Percentiles rank a stretch among this genome's conserved stretches.
Evolutionary conservation across 30 jellyfish, hydroid and myxozoan genomes (phyloP).

Genomic region (Nemopilema nomurai): DNA sequence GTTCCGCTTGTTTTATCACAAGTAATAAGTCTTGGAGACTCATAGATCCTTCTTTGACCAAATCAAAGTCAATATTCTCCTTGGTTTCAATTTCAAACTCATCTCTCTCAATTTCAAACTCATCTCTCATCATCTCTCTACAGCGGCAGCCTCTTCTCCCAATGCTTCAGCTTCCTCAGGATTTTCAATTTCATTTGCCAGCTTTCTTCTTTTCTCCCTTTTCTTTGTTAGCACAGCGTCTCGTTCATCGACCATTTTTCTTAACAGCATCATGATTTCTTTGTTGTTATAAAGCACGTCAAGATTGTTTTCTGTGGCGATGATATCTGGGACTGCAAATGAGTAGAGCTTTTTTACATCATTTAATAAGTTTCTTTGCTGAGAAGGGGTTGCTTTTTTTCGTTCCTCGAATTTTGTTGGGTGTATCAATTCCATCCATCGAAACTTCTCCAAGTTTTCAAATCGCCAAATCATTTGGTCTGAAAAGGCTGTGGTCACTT

Average conservation of each 20-base stretch:
- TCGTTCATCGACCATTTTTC: not conserved
- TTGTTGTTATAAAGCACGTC: not conserved
- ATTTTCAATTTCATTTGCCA: not conserved
- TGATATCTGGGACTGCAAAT: not conserved
- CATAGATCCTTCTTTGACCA: not conserved
- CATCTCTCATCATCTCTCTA: no score
- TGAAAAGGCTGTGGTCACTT: not conserved
- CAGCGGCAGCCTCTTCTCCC: not conserved
- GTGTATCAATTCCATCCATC: slow-evolving; percentile 36
- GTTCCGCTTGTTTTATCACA: slow-evolving; percentile 1
- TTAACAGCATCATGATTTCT: not conserved
- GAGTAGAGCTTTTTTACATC: not conserved
- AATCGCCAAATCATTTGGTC: slow-evolving; percentile 12
- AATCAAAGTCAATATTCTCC: not conserved
- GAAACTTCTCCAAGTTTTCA: not conserved
- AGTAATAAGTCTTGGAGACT: not conserved
- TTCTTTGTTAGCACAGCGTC: not conserved
- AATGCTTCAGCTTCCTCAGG: not conserved
- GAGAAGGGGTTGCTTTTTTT: not conserved
- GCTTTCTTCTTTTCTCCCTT: not conserved
- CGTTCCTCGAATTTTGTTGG: not conserved
- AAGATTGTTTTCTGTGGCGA: not conserved
- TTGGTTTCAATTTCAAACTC: not conserved
- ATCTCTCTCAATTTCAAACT: no score
- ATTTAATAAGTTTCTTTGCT: not conserved